Base-by-base conservation (phyloP, 2,888 invertebrate genomes). In the Dryadula phaetusa region DNA sequence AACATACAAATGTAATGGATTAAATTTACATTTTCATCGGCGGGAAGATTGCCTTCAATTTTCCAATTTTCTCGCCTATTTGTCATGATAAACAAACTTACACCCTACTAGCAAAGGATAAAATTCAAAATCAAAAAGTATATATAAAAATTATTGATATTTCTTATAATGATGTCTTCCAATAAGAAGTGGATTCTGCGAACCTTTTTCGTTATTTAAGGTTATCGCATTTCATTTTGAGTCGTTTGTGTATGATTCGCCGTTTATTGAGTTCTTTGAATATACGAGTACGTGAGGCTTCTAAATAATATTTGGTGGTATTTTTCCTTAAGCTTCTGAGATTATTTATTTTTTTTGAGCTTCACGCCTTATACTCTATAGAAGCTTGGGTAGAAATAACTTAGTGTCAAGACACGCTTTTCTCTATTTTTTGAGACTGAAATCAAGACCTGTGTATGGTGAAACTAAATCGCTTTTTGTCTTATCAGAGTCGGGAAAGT, bases 11-110 rank as follows among this genome's bases (percentile, higher is more conserved):
- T 67, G 67, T 73, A 76, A 75, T 76, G 70, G 73, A 76, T 75
- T 73, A 72, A 75, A 76, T 76, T 75, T 73, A 75, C 74, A 75
- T 75, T 74, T 71, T 67, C 70, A 69, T 70, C 72, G 68, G 62
- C 68, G 32, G 65, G 62, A 70, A 72, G 72, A 73, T 76, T 75
- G 73, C 72, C 67, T 70, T 67, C 75, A 74, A 76, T 78, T 76
- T 76, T 71, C 70, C 75, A 77, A 75, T 77, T 75, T 74, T 72
- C 72, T 53, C 8, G 22, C n/a, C 56, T 62, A 46, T 46, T 62
- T 56, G 22, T 32, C 34, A 4, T 53, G 22, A 65, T 44, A 61
- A 49, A 14, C 34, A 47, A 37, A 64, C 58, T 47, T 64, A 47
- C 22, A 64, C 62, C 53, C 20, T 63, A 65, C 18, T 16, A 2